A percentile compares a stretch with the other conserved stretches of the same genome.
Evolutionary conservation across 2,113 vertebrate genomes (phyloP).

Genomic region (Archocentrus centrarchus): DNA sequence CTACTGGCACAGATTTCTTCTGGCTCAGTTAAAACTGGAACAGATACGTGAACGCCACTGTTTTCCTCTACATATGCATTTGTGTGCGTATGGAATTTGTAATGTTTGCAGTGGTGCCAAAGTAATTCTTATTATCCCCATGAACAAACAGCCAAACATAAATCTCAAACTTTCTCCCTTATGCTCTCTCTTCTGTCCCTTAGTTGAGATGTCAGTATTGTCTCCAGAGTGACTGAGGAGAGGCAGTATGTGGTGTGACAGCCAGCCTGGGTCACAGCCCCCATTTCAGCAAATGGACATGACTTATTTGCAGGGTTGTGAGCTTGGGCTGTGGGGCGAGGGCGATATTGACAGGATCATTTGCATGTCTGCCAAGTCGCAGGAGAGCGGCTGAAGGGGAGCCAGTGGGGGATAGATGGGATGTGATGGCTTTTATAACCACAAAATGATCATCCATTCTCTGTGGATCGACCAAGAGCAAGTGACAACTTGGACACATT

Average conservation of each 20-base stretch:
- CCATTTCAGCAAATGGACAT: conserved; percentile 71
- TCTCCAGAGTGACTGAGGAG: conserved; percentile 67
- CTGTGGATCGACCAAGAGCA: conserved; percentile 8
- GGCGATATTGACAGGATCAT: conserved; percentile 72
- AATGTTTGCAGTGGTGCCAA: conserved; percentile 59
- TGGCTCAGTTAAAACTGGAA: conserved; percentile 34
- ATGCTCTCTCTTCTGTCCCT: conserved; percentile 13
- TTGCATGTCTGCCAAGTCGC: conserved; percentile 77
- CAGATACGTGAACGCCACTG: conserved; percentile 27
- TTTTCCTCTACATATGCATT: conserved; percentile 43
- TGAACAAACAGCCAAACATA: conserved; percentile 56
- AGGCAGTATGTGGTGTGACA: conserved; percentile 70
- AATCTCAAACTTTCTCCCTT: conserved; percentile 21
- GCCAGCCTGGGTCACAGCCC: conserved; percentile 73
- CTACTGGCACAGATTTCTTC: conserved; percentile 13
- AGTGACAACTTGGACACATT: conserved; percentile 12
- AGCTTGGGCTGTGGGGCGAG: conserved; percentile 33
- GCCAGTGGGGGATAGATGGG: conserved; percentile 54
- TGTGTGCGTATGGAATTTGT: conserved; percentile 42
- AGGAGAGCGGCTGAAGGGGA: conserved; percentile 55
- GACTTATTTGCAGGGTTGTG: conserved; percentile 70
- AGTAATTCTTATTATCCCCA: conserved; percentile 47
- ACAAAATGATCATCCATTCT: conserved; percentile 42
- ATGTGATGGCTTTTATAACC: conserved; percentile 60
- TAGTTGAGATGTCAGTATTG: conserved; percentile 61